These are phyloP conservation scores for Pollimyrus isidori DNA, from an alignment of 2,113 vertebrate genomes.

Conservation along the genomic window DNA sequence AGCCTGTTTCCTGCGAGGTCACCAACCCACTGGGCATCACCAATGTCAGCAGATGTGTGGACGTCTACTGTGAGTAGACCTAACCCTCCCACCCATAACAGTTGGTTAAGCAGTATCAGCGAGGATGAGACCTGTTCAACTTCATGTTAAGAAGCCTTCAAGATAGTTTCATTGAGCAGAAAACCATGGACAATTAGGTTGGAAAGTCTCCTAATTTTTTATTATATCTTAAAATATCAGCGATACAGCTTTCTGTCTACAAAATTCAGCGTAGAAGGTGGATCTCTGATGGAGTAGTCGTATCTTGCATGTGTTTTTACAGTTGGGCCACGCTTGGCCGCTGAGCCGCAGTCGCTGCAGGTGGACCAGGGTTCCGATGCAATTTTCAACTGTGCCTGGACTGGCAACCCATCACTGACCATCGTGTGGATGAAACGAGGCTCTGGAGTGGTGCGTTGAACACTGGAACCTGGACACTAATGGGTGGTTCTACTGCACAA, in stretches of 20 bases:
- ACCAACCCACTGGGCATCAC: conserved; percentile 93
- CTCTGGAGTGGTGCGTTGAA: conserved; percentile 84
- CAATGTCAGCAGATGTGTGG: conserved; percentile 91
- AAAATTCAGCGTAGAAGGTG: background rate
- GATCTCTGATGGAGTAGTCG: background rate
- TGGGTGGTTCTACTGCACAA: background rate
- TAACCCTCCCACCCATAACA: background rate
- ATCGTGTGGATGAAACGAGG: conserved; percentile 99
- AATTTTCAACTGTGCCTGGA: conserved; percentile 93
- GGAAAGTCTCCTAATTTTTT: background rate
- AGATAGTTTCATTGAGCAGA: background rate
- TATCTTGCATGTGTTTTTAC: conserved; percentile 22
- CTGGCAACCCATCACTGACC: conserved; percentile 90
- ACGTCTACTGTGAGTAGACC: conserved; percentile 86
- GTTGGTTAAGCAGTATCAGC: background rate
- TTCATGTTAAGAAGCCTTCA: background rate
- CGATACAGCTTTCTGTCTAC: background rate
- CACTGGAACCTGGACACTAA: background rate
- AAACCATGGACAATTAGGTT: background rate
- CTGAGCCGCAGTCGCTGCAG: conserved; percentile 86
- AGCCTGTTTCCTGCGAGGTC: conserved; percentile 91
- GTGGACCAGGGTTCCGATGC: conserved; percentile 91
- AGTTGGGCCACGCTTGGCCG: conserved; percentile 91
- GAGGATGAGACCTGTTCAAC: background rate
- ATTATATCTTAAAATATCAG: background rate